phyloP scores from a whole-genome alignment of 2,888 invertebrate species.

The Carabus problematicus region DNA sequence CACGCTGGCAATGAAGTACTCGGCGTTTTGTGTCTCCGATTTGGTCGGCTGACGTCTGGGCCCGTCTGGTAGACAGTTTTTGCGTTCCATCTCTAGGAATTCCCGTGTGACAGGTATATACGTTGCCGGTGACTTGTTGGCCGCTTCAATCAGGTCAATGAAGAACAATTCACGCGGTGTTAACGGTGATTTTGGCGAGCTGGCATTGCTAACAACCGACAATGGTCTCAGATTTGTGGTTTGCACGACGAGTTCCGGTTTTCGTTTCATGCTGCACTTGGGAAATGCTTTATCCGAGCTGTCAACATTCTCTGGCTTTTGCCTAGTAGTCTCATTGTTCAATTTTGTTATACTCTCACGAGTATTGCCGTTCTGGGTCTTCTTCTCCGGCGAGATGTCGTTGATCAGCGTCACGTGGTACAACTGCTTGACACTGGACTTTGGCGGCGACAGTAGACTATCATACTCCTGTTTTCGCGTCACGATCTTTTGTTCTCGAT shows the following conservation, averaged over 20 bases:
- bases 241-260: conserved; percentile 24
- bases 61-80: conserved; percentile 22
- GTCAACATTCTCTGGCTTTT: conserved; percentile 20
- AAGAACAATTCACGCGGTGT: conserved; percentile 59
- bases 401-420: conserved; percentile 25
- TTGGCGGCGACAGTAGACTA: conserved; percentile 9
- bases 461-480: conserved; percentile 20
- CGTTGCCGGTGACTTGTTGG: conserved; percentile 48
- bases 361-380: conserved; percentile 1
- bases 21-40: conserved; percentile 24
- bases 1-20: conserved; percentile 49
- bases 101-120: conserved; percentile 26
- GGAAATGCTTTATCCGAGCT: conserved; percentile 20
- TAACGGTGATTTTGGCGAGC: conserved; percentile 46
- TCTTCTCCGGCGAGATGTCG: background rate
- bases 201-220: conserved; percentile 19
- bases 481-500: conserved; percentile 2
- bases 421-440: conserved; percentile 23
- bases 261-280: conserved; percentile 40
- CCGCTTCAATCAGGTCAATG: conserved; percentile 55
- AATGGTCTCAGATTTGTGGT: conserved; percentile 20
- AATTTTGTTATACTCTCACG: conserved; percentile 15
- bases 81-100: conserved; percentile 29
- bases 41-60: conserved; percentile 10
- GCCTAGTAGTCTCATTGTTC: background rate